A percentile compares a stretch with the other conserved stretches of the same genome.
Evolutionary conservation across 2,888 invertebrate species (phyloP).

Genomic region (Spodoptera exigua): DNA sequence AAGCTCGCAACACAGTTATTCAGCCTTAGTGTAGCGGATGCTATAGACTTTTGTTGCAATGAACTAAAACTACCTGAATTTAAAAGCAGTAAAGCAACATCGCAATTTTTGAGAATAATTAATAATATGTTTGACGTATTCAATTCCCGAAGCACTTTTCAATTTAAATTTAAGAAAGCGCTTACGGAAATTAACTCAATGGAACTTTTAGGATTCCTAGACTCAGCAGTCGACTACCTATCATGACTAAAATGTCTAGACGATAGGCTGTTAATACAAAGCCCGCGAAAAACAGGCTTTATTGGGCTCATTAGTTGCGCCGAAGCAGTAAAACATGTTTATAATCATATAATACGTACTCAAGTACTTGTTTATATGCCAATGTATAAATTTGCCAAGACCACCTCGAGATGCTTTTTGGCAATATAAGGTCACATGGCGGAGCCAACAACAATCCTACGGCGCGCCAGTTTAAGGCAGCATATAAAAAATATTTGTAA

Average conservation of each 20-base stretch:
- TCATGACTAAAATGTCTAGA: conserved; percentile 4
- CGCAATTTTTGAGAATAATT: conserved; percentile 12
- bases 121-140: conserved; percentile 38
- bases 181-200: conserved; percentile 4
- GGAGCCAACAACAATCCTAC: conserved; percentile 13
- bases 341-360: conserved; percentile 2
- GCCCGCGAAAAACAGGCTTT: conserved; percentile 2
- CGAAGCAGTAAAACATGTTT: conserved; percentile 1
- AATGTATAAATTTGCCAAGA: conserved; percentile 13
- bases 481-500: not conserved
- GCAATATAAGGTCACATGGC: conserved; percentile 9
- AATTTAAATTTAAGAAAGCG: conserved; percentile 33
- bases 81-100: conserved; percentile 12
- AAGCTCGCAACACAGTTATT: conserved; percentile 32
- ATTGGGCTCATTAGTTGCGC: conserved; percentile 1
- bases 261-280: conserved; percentile 3
- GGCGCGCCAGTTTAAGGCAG: conserved; percentile 12
- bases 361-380: conserved; percentile 2
- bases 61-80: conserved; percentile 21
- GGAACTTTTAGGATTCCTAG: conserved; percentile 3
- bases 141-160: conserved; percentile 31
- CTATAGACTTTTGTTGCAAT: conserved; percentile 27
- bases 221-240: conserved; percentile 2
- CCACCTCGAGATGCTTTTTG: conserved; percentile 13
- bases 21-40: conserved; percentile 27